phyloP scores from a whole-genome alignment of 2,888 invertebrate species.

The Coremacera marginata region DNA sequence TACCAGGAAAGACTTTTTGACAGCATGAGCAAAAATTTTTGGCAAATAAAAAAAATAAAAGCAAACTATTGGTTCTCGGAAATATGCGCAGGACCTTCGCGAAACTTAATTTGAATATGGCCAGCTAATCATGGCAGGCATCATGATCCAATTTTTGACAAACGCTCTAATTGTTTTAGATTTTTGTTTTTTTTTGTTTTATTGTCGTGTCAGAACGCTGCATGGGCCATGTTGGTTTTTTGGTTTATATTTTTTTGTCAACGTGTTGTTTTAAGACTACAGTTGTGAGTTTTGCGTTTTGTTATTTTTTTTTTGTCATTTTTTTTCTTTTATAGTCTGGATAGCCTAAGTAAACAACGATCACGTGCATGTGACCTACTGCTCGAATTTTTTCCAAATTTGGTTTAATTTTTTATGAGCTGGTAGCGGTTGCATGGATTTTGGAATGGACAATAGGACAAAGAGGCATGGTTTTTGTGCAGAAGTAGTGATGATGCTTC shows the following conservation, averaged over 20 bases:
- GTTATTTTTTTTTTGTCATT: constrained; percentile 27
- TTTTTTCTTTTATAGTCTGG: not conserved
- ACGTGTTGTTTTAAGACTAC: not conserved
- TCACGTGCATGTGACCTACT: not conserved
- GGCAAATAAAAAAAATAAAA: not conserved
- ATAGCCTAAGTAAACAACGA: not conserved
- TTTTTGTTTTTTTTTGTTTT: constrained; percentile 23
- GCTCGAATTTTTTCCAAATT: constrained; percentile 12
- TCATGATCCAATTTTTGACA: constrained; percentile 51
- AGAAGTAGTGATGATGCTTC: not conserved
- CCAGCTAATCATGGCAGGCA: constrained; percentile 19
- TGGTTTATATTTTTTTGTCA: not conserved
- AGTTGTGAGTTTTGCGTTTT: constrained; percentile 17
- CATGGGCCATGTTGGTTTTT: constrained; percentile 27
- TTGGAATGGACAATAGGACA: not conserved
- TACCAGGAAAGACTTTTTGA: no score
- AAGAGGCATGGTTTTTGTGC: not conserved
- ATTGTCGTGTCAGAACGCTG: not conserved
- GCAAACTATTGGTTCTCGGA: constrained; percentile 20
- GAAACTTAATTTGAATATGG: constrained; percentile 7
- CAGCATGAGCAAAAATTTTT: constrained; percentile 32
- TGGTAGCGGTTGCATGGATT: not conserved
- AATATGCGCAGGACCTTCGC: not conserved
- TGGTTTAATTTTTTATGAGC: constrained; percentile 16
- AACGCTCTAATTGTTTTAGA: constrained; percentile 49